These are phyloP conservation scores for Ardeotis arabs DNA, from an alignment of 2,113 vertebrate species.

Conservation along the genomic window DNA sequence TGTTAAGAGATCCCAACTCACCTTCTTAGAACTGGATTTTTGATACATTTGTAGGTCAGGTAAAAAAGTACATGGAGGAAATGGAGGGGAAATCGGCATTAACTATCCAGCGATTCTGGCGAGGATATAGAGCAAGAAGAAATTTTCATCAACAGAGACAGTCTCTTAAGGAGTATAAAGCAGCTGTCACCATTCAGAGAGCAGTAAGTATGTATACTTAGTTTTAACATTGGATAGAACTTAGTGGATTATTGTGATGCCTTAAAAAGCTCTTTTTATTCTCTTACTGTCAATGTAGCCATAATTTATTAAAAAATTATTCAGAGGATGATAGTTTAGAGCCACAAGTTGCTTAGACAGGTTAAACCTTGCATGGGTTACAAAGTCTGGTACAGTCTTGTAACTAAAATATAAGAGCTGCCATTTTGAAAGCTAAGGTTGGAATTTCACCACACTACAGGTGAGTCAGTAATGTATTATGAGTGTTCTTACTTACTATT, in stretches of 20 bases:
- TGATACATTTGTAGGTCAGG: slow-evolving; percentile 75
- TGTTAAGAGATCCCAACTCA: background rate
- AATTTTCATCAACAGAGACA: slow-evolving; percentile 75
- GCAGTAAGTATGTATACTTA: slow-evolving; percentile 75
- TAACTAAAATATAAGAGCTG: background rate
- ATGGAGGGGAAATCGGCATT: slow-evolving; percentile 85
- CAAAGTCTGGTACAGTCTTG: background rate
- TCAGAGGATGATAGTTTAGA: background rate
- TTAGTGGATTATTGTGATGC: background rate
- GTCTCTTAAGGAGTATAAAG: slow-evolving; percentile 79
- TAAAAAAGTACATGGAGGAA: slow-evolving; percentile 85
- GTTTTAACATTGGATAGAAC: background rate
- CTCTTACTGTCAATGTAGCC: background rate
- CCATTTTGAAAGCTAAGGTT: background rate
- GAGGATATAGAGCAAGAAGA: slow-evolving; percentile 84
- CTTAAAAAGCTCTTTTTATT: background rate
- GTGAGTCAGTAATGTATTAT: background rate
- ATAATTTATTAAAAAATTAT: background rate
- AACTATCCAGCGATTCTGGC: slow-evolving; percentile 90
- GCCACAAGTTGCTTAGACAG: background rate
- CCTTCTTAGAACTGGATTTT: background rate
- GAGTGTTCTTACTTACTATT: background rate
- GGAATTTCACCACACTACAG: background rate
- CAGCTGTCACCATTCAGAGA: slow-evolving; percentile 88
- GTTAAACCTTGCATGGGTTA: background rate